These are phyloP conservation scores for Gryllus bimaculatus DNA, from an alignment of 1,140 invertebrate species.

Conservation along the genomic window DNA sequence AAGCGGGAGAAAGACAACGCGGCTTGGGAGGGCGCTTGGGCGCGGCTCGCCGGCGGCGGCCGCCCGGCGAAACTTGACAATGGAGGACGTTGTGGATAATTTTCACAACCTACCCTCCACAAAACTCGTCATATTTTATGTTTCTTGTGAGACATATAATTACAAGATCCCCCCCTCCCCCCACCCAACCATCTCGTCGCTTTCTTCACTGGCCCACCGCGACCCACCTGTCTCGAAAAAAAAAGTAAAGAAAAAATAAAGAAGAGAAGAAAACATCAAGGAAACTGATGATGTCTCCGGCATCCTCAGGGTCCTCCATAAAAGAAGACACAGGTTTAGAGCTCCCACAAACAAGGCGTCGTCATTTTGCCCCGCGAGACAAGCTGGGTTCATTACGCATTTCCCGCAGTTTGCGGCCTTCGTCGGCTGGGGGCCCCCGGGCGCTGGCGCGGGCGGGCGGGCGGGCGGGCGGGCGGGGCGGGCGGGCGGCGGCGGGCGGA, in stretches of 20 bases:
- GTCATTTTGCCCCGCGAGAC: background rate
- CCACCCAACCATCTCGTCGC: background rate
- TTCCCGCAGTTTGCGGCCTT: background rate
- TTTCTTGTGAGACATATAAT: background rate
- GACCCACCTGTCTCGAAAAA: background rate
- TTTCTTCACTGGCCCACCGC: background rate
- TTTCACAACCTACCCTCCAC: conserved; percentile 3
- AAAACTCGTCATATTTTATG: background rate
- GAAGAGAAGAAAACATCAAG: background rate
- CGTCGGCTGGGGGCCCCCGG: no score
- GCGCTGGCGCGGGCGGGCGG: no score
- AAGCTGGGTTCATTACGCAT: background rate
- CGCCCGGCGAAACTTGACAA: background rate
- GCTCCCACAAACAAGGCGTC: background rate
- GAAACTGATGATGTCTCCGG: conserved; percentile 3
- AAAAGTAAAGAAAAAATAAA: background rate
- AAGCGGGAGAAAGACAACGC: no score
- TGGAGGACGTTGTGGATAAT: background rate
- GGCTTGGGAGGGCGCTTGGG: no score
- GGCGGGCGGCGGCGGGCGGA: background rate
- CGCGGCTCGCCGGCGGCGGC: no score
- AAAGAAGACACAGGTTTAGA: conserved; percentile 4
- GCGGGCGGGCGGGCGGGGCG: no score
- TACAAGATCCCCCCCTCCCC: background rate
- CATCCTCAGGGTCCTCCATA: background rate